Evolutionary conservation across 2,797 vertebrate species (phyloP).

Genomic region (Fundulus diaphanus): DNA sequence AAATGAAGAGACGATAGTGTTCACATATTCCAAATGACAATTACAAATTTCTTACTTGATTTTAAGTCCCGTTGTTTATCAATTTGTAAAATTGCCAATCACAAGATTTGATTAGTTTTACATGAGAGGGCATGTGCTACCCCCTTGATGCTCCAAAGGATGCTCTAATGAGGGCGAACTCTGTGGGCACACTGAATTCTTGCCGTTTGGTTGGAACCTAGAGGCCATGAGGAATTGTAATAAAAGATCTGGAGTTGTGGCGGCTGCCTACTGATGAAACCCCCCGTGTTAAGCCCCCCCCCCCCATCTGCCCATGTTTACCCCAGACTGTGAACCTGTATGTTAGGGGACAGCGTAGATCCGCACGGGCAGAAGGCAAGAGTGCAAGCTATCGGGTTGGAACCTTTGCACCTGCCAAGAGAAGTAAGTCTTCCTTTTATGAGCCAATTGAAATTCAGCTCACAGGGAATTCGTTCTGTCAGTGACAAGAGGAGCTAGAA

Average conservation of each 20-base stretch:
- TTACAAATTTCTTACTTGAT: background rate
- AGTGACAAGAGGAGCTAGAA: conserved; percentile 75
- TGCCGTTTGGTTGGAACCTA: conserved; percentile 16
- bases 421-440: conserved; percentile 78
- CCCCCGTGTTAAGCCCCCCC: conserved; percentile 52
- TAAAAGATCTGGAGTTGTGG: conserved; percentile 31
- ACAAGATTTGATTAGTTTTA: conserved; percentile 49
- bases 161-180: conserved; percentile 25
- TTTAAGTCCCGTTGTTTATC: conserved; percentile 9
- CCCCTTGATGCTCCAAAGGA: conserved; percentile 31
- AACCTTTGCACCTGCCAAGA: conserved; percentile 76
- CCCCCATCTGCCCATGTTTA: conserved; percentile 74
- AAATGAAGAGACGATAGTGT: no score
- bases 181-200: conserved; percentile 6
- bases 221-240: conserved; percentile 35
- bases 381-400: conserved; percentile 62
- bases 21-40: no score
- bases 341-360: conserved; percentile 62
- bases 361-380: conserved; percentile 66
- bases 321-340: conserved; percentile 62
- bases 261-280: conserved; percentile 26
- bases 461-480: conserved; percentile 74
- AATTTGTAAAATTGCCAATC: conserved; percentile 25
- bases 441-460: conserved; percentile 79
- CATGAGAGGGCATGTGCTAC: conserved; percentile 37